A percentile compares a stretch with the other conserved stretches of the same genome.
Conservation (phyloP, 1,140 invertebrate genomes). For the Diabrotica virgifera region DNA sequence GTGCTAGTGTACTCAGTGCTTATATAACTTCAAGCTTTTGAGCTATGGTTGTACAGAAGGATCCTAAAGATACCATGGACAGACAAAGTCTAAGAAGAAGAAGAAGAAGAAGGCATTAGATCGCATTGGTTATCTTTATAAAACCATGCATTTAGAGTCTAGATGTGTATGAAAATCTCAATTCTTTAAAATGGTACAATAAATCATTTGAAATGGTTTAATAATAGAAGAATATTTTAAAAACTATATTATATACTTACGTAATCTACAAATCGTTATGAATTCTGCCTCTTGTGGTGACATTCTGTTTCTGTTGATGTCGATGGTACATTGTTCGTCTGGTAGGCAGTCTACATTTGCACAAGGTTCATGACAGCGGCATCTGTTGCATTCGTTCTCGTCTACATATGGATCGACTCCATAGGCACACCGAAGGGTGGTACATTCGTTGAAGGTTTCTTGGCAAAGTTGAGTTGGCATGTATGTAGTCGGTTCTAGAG, state of each 20-base stretch:
- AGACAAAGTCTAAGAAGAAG: no score
- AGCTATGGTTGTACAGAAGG: no score
- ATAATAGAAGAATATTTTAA: no score
- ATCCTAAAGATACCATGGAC: no score
- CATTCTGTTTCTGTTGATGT: constrained; percentile 52
- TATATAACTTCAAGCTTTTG: no score
- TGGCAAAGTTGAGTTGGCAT: constrained; percentile 52
- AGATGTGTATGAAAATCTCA: no score
- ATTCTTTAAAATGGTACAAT: no score
- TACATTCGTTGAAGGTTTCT: constrained; percentile 58
- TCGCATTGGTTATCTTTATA: no score
- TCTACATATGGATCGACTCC: constrained; percentile 70
- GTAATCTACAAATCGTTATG: constrained; percentile 61
- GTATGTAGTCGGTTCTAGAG: constrained; percentile 28
- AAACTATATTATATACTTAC: constrained; percentile 46
- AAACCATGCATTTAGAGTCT: no score
- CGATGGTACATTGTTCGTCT: constrained; percentile 65
- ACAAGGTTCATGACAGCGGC: constrained; percentile 77
- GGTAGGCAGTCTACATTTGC: constrained; percentile 58
- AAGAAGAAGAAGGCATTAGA: no score
- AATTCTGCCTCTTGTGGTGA: constrained; percentile 49
- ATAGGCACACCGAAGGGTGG: constrained; percentile 65
- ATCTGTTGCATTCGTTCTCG: constrained; percentile 65
- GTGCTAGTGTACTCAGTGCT: no score
- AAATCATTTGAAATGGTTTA: no score